These are phyloP conservation scores for Stramonita haemastoma DNA, from an alignment of 2,888 invertebrate genomes.

Conservation along the genomic window DNA sequence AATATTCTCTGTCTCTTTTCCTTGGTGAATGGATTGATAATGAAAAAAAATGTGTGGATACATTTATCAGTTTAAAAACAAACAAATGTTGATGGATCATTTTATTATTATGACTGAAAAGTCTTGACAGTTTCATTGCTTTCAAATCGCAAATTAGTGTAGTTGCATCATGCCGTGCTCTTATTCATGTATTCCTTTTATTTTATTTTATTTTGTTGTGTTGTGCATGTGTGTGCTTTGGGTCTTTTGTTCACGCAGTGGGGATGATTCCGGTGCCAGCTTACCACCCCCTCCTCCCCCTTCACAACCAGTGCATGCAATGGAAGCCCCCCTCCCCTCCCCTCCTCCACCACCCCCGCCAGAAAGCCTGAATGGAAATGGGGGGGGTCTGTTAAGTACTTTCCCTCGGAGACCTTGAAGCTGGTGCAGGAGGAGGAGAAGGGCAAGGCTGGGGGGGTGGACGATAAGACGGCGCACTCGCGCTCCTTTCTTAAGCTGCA, in stretches of 20 bases:
- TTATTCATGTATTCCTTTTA: too few relatives aligned
- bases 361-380: constrained; percentile 30
- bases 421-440: constrained; percentile 66
- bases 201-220: background rate
- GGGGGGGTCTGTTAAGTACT: constrained; percentile 53
- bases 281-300: constrained; percentile 36
- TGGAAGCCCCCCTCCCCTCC: background rate
- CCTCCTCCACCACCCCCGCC: constrained; percentile 35
- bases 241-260: constrained; percentile 23
- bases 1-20: too few relatives aligned
- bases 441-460: background rate
- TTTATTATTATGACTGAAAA: too few relatives aligned
- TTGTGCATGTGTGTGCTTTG: constrained; percentile 29
- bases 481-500: constrained; percentile 69
- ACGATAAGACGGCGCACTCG: constrained; percentile 63
- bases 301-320: background rate
- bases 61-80: too few relatives aligned
- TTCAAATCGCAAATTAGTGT: background rate
- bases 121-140: too few relatives aligned
- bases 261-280: background rate
- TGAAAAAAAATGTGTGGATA: too few relatives aligned
- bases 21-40: too few relatives aligned
- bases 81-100: too few relatives aligned
- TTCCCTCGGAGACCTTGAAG: constrained; percentile 71
- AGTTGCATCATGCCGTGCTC: background rate